Evolutionary conservation across 64 coral and sea anemone genomes (phyloP).

Genomic region (Exaiptasia diaphana): DNA sequence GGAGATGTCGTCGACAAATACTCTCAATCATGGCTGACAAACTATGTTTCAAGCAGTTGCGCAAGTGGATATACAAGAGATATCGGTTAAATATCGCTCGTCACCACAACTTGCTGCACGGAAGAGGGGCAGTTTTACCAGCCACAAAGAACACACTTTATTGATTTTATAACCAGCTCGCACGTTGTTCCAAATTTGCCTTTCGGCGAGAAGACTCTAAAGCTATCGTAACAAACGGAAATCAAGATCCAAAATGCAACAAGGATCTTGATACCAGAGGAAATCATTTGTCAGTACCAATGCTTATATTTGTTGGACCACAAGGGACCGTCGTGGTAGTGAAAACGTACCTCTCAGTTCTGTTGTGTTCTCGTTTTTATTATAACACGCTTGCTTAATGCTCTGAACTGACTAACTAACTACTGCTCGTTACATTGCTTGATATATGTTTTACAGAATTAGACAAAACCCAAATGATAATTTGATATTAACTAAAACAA

Average conservation of each 20-base stretch:
- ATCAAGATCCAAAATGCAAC: conserved; percentile 3
- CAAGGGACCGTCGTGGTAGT: too few species aligned
- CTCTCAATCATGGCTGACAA: conserved; percentile 12
- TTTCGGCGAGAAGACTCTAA: conserved; percentile 15
- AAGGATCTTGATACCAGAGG: not conserved
- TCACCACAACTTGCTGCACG: not conserved
- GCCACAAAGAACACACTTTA: not conserved
- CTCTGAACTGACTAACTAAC: too few species aligned
- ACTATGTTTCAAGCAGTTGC: conserved; percentile 7
- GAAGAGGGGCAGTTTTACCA: conserved; percentile 8
- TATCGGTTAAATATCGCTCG: not conserved
- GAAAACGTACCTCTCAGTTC: too few species aligned
- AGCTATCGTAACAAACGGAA: not conserved
- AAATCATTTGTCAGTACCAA: conserved; percentile 2
- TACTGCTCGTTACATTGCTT: too few species aligned
- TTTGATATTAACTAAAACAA: too few species aligned
- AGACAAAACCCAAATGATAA: too few species aligned
- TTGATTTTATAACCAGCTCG: conserved; percentile 8
- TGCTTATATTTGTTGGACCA: too few species aligned
- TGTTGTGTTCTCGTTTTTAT: too few species aligned
- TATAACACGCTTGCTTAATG: too few species aligned
- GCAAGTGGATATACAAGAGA: not conserved
- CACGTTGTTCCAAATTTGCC: conserved; percentile 21
- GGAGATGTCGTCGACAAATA: not conserved
- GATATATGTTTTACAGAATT: too few species aligned